These are phyloP conservation scores for Linyphia triangularis DNA, from an alignment of 2,888 invertebrate species.

Conservation along the genomic window DNA sequence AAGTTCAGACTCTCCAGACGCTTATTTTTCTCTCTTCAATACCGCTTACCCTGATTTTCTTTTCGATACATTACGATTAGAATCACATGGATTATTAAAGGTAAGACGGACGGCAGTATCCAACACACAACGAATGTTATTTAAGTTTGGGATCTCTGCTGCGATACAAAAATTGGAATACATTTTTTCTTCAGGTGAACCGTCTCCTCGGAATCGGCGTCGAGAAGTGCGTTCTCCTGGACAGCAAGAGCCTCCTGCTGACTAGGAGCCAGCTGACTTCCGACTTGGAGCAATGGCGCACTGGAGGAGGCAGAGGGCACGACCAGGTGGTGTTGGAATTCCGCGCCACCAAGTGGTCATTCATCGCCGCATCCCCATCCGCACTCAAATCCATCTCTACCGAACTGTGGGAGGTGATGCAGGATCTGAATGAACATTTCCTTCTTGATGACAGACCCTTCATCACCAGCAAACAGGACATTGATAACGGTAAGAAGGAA, in stretches of 20 bases:
- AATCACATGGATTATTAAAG: too few species aligned
- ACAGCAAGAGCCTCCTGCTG: conserved; percentile 83
- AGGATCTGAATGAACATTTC: conserved; percentile 82
- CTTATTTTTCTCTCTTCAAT: too few species aligned
- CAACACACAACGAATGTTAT: too few species aligned
- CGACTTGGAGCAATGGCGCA: conserved; percentile 84
- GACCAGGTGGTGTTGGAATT: conserved; percentile 84
- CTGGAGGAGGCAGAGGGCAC: conserved; percentile 84
- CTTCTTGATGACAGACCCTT: conserved; percentile 77
- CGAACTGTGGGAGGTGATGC: conserved; percentile 84
- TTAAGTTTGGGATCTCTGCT: too few species aligned
- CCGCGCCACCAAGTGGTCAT: conserved; percentile 83
- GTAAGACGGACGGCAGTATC: too few species aligned
- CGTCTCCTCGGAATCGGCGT: conserved; percentile 83
- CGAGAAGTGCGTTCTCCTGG: conserved; percentile 83
- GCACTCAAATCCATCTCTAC: conserved; percentile 81
- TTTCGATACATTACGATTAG: too few species aligned
- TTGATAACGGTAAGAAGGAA: conserved; percentile 69
- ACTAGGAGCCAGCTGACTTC: conserved; percentile 82
- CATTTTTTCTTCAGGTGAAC: too few species aligned
- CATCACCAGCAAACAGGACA: conserved; percentile 67
- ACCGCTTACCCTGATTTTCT: too few species aligned
- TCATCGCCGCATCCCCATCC: conserved; percentile 83
- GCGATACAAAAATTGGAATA: too few species aligned
- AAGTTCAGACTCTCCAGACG: too few species aligned